Conservation (phyloP, 2,797 vertebrate genomes). For the Oryzias sinensis region DNA sequence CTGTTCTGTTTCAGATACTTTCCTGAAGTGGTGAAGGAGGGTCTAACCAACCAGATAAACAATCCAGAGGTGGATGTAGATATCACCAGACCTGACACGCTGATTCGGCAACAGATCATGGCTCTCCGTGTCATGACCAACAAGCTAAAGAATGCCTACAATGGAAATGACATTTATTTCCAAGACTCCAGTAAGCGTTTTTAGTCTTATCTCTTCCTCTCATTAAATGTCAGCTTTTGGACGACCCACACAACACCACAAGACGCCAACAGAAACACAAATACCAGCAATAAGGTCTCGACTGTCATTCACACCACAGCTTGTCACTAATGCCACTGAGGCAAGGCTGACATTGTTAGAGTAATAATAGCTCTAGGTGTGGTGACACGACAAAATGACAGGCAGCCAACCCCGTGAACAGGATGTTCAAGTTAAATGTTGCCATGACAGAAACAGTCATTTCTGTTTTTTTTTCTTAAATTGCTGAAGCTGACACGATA, state of each 20-base stretch:
- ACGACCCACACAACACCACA: not conserved
- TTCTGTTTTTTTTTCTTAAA: conserved; percentile 19
- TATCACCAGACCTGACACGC: conserved; percentile 94
- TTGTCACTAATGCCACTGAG: conserved; percentile 27
- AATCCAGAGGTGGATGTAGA: conserved; percentile 97
- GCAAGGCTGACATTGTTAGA: conserved; percentile 46
- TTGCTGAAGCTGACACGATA: conserved; percentile 35
- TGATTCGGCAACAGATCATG: conserved; percentile 98
- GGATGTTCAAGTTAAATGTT: conserved; percentile 35
- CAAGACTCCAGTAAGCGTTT: conserved; percentile 92
- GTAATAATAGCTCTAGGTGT: conserved; percentile 44
- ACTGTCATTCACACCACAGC: conserved; percentile 35
- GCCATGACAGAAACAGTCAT: conserved; percentile 33
- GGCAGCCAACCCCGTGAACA: conserved; percentile 26
- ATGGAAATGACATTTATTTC: conserved; percentile 96
- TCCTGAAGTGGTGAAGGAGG: conserved; percentile 96
- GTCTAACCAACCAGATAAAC: conserved; percentile 94
- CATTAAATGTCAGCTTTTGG: conserved; percentile 15
- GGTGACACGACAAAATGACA: conserved; percentile 32
- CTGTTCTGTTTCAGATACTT: conserved; percentile 82
- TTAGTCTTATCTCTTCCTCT: not conserved
- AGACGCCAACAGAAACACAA: conserved; percentile 6
- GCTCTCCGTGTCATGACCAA: conserved; percentile 96
- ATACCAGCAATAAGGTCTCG: conserved; percentile 26
- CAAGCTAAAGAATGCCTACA: conserved; percentile 94